A percentile compares a stretch with the other conserved stretches of the same genome.
Evolutionary conservation across 2,888 invertebrate species (phyloP).

Genomic region (Zonitis immaculata): DNA sequence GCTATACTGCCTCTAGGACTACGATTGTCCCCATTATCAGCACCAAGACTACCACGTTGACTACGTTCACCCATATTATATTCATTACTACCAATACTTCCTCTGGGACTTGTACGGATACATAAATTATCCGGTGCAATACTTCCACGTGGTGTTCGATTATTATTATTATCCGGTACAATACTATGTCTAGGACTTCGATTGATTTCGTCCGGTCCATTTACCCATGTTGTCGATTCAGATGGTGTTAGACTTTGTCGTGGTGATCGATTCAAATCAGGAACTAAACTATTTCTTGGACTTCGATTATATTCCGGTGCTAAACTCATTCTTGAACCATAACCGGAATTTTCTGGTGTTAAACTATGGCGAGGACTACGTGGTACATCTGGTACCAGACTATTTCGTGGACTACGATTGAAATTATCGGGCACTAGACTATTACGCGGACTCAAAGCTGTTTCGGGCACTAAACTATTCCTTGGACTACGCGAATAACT

Average conservation of each 20-base stretch:
- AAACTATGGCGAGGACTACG: constrained; percentile 60
- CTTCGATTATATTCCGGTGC: constrained; percentile 48
- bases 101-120: constrained; percentile 57
- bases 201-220: constrained; percentile 50
- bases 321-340: constrained; percentile 46
- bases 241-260: constrained; percentile 60
- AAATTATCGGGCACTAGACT: constrained; percentile 57
- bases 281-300: constrained; percentile 54
- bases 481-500: constrained; percentile 57
- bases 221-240: constrained; percentile 56
- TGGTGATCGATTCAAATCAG: constrained; percentile 46
- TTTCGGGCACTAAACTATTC: constrained; percentile 43
- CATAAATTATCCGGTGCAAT: constrained; percentile 53
- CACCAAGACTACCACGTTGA: constrained; percentile 59
- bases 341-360: constrained; percentile 53
- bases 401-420: constrained; percentile 57
- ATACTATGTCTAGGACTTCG: constrained; percentile 60
- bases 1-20: constrained; percentile 61
- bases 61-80: constrained; percentile 41
- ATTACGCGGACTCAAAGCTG: constrained; percentile 47
- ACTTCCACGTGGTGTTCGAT: constrained; percentile 51
- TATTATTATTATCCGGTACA: constrained; percentile 50
- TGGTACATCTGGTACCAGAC: constrained; percentile 53
- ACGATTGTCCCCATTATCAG: constrained; percentile 53
- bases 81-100: constrained; percentile 49